Percentiles rank a stretch among this genome's conserved stretches.
These are phyloP conservation scores for Myotis lucifugus DNA, from an alignment of 2,113 vertebrate species.

Conservation along the genomic window DNA sequence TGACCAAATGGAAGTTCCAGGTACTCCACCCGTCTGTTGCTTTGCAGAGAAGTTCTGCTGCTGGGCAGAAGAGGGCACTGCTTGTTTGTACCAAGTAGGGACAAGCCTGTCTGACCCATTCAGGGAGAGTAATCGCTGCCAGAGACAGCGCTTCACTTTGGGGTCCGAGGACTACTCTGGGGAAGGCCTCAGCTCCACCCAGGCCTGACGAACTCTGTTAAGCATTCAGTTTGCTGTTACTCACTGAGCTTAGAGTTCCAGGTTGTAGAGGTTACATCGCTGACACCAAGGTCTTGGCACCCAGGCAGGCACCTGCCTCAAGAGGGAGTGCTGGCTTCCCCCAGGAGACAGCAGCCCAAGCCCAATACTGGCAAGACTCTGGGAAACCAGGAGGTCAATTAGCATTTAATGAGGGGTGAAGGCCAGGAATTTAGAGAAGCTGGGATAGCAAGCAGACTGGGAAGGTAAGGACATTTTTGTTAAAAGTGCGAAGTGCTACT, in stretches of 20 bases:
- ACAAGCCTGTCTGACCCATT: background rate
- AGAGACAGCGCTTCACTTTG: background rate
- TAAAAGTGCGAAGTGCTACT: background rate
- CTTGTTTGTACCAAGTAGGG: background rate
- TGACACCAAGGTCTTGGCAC: background rate
- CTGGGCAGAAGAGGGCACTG: slow-evolving; percentile 71
- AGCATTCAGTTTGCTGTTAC: background rate
- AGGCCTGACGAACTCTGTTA: background rate
- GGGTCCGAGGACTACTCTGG: background rate
- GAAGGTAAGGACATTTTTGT: background rate
- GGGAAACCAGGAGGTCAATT: background rate
- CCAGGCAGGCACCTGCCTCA: background rate
- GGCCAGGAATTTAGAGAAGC: background rate
- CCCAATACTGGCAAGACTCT: background rate
- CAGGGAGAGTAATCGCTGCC: background rate
- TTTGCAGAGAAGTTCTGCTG: slow-evolving; percentile 3
- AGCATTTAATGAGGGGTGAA: background rate
- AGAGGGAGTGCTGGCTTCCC: background rate
- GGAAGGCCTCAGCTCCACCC: background rate
- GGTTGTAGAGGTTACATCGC: background rate
- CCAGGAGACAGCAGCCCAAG: background rate
- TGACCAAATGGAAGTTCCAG: background rate
- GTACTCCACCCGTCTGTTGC: background rate
- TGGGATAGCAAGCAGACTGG: background rate
- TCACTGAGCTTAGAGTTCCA: background rate